Base-by-base conservation (phyloP, 2,888 invertebrate species). In the Antheraea yamamai region DNA sequence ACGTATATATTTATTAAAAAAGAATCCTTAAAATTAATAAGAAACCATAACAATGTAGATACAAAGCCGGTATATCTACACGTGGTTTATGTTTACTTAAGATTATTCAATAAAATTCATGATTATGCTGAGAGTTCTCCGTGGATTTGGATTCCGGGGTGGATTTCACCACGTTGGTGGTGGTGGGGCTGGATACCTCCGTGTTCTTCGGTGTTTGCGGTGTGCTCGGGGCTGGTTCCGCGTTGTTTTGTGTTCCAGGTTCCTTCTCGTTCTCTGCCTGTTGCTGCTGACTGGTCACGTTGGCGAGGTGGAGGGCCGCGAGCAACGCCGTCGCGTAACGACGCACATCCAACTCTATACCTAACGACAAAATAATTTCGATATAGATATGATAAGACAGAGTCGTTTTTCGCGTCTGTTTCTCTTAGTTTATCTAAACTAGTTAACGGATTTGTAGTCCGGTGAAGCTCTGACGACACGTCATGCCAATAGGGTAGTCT, bases 251-350 rank as follows among this genome's bases (percentile, higher is more conserved):
- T 81, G 80, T 4, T 71, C 79, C 51, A 79, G 91, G 90, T 73
- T 88, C 77, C 30, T 82, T 79, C 35, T 81, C 81, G 73, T 84
- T 79, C 35, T 79, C 77, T 81, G 87, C n/a, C 76, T 89, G 87
- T 55, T 89, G 90, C 79, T 93, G 90, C 76, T 90, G 86, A 78
- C 89, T 89, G 73, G 94, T 94, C 35, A 93, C 94, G 72, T 84
- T 89, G 39, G 94, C 94, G 51, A 95, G 90, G 81, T 95, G 94
- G 1, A 95, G 83, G 0, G 94, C 94, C 0, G 94, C 94, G 7
- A 95, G 84, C 26, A 94, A 78, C 0, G 94, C 94, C 0, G 92
- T 91, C 30, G 93, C 80, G 85, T 95, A 95, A 35, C 94, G 92
- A 39, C 92, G 92, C 2, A 92, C 87, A 75, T 94, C 94, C 58